Base-by-base conservation (phyloP, 92 coral and sea anemone genomes). In the Chrysogorgia sp. region DNA sequence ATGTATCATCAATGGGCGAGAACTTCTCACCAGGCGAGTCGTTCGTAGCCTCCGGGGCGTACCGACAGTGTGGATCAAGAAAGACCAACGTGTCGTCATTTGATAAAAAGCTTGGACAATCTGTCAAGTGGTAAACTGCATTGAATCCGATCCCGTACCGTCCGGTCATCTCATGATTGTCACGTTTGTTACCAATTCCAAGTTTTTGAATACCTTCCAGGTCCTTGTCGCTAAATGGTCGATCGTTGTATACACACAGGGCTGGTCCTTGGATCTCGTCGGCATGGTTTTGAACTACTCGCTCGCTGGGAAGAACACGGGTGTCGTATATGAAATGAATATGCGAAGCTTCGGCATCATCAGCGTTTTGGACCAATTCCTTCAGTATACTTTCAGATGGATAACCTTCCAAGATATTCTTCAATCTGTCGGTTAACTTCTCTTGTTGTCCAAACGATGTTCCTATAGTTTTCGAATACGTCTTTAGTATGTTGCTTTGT, bases 131-230 rank as follows among this genome's bases (percentile, higher is more conserved):
- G 70, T 90, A 90, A 31, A 90, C 96, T 1, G 92, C 92, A 50
- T 89, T 91, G 77, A 88, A 91, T 1, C 97, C 97, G 3, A 91
- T 82, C 14, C 97, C 97, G 77, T 91, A 91, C 74, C 86, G 92
- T 37, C 97, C 97, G 10, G 97, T 89, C 86, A 83, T 91, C 86
- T 80, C 84, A 24, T 85, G 90, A 76, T 83, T 90, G 53, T 88
- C 88, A 20, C 97, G 88, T 74, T 91, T 91, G 57, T 84, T 88
- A 52, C 97, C 96, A 58, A 77, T 86, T 15, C 97, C 97, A 17
- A 90, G 90, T 34, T 76, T 88, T 26, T 83, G 89, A 63, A 90
- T 90, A 28, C 92, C 96, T 8, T 15, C 40, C 29, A 90, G 81
- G 56, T 90, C 96, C 7, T 78, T 61, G 10, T 85, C 68, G 2